Percentiles rank a stretch among this genome's conserved stretches.
Evolutionary conservation across 2,888 invertebrate genomes (phyloP).

Genomic region (Spodoptera littoralis): DNA sequence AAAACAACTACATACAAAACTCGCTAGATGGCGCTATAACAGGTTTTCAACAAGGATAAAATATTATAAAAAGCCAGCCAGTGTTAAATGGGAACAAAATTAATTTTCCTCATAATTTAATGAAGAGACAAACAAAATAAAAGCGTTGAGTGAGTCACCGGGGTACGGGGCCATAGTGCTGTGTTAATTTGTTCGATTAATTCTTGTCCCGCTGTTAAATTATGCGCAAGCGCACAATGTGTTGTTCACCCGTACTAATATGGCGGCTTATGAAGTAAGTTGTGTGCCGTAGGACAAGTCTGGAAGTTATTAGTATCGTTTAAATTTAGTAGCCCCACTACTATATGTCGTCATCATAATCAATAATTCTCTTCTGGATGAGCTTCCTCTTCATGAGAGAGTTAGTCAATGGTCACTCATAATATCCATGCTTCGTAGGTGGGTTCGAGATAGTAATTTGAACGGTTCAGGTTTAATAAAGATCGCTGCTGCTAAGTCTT

Average conservation of each 20-base stretch:
- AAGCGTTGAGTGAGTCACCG: conserved; percentile 65
- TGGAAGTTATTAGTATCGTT: not conserved
- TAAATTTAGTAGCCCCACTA: too few relatives aligned
- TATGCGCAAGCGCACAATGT: conserved; percentile 62
- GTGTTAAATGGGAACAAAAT: not conserved
- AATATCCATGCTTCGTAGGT: too few relatives aligned
- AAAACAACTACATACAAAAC: not conserved
- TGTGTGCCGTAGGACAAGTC: conserved; percentile 38
- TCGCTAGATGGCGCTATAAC: conserved; percentile 47
- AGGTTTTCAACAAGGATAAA: conserved; percentile 23
- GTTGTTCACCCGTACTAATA: conserved; percentile 57
- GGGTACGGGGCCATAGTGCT: conserved; percentile 65
- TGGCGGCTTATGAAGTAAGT: conserved; percentile 36
- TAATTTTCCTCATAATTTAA: conserved; percentile 46
- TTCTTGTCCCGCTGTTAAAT: conserved; percentile 53
- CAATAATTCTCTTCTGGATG: too few relatives aligned
- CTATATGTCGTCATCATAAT: too few relatives aligned
- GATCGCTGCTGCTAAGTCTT: too few relatives aligned
- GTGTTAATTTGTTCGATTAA: conserved; percentile 76
- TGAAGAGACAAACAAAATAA: conserved; percentile 56
- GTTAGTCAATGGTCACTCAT: too few relatives aligned
- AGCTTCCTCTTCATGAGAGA: too few relatives aligned
- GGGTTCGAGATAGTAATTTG: too few relatives aligned
- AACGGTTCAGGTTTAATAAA: too few relatives aligned
- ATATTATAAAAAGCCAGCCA: not conserved